Base-by-base conservation (phyloP, 2,113 vertebrate genomes). In the Salvelinus fontinalis region DNA sequence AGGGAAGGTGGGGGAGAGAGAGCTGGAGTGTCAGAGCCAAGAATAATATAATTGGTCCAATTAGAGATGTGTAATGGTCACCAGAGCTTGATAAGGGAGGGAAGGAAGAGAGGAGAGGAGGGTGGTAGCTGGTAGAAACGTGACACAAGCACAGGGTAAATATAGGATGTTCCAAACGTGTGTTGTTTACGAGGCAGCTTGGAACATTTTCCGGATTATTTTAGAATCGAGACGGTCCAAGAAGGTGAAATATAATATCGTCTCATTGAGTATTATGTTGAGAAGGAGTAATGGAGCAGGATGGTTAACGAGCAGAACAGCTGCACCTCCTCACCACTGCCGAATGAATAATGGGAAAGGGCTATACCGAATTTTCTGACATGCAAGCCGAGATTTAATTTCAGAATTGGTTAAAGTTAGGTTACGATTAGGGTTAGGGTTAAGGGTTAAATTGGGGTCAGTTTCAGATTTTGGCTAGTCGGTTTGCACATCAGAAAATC, bases 191-290 rank as follows among this genome's bases (percentile, higher is more conserved):
- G 22, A 70, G 74, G 51, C 78, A 74, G 83, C 87, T 87, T 51
- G 14, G 84, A 88, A 84, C 76, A 84, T 88, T 48, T 69, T 88
- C 73, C 51, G 74, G 70, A 75, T 87, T 90, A 88, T 91, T 91
- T 89, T 88, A 88, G 88, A 89, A 86, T 13, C n/a, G 22, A 22
- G 71, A 75, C 65, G 69, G 82, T 81, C 83, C 85, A 83, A 87
- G 84, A 89, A 84, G 84, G 79, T 84, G 85, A 90, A 90, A 91
- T 86, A 73, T 87, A 86, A 92, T 90, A 89, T 86, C 76, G 80
- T 71, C 27, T 44, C 81, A 77, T 84, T 86, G 74, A 34, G n/a
- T 75, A 68, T 81, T 77, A 75, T 64, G 39, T 44, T 44, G 12
- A 87, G 79, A 77, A 87, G 81, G 84, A 74, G 81, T 69, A 74